Percentiles rank a stretch among this genome's conserved stretches.
Conservation (phyloP, 2,113 vertebrate genomes). For the Pteronura brasiliensis region DNA sequence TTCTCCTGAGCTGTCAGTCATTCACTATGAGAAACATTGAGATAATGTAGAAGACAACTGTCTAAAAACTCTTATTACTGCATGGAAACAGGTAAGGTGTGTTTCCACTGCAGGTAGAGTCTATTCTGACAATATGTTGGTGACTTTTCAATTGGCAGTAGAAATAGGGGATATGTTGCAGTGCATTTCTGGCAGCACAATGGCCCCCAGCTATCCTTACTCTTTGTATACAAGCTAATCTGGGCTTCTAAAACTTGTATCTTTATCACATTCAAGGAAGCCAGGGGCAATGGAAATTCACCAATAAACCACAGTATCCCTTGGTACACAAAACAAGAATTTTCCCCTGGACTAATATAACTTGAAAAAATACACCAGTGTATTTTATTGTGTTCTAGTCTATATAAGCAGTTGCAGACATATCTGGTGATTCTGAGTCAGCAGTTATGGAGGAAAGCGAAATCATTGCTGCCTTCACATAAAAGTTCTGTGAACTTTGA, state of each 20-base stretch:
- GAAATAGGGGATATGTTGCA: background rate
- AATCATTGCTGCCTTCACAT: background rate
- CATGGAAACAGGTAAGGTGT: background rate
- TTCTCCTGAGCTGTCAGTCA: slow-evolving; percentile 5
- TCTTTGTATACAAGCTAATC: background rate
- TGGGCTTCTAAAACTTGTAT: background rate
- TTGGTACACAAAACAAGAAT: background rate
- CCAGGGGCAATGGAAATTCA: background rate
- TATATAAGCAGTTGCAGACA: background rate
- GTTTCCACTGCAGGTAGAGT: background rate
- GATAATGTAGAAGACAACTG: background rate
- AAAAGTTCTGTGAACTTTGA: background rate
- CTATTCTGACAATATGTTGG: background rate
- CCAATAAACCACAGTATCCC: background rate
- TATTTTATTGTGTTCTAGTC: background rate
- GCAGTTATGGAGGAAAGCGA: background rate
- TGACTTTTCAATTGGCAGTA: background rate
- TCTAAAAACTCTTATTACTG: background rate
- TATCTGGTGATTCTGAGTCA: background rate
- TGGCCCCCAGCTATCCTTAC: background rate
- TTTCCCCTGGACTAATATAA: background rate
- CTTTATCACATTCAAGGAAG: background rate
- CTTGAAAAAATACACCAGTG: background rate
- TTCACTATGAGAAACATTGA: background rate
- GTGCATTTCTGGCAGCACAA: background rate